Evolutionary conservation across 2,797 vertebrate species (phyloP), one percentile per base, ranked within the genome.

Genomic region (Mallotus villosus): DNA sequence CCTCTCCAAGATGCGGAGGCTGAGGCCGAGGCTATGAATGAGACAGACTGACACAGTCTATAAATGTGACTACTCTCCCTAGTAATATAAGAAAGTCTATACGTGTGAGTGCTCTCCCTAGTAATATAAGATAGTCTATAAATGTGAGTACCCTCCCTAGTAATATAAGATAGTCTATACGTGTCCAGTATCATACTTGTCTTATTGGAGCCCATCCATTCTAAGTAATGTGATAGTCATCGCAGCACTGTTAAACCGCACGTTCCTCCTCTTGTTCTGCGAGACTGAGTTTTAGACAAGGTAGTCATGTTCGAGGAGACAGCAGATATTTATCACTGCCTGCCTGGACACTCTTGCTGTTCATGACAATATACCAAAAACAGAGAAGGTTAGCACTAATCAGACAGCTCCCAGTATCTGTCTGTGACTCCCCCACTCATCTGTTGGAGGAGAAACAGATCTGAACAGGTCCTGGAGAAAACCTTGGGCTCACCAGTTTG

Each of bases 261-360:
- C 4, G 7, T 7, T 24, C 7, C 84, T 78, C 62, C 69, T 32
- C 22, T 85, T 62, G 63, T 72, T 82, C 82, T 82, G 81, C 81
- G 81, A 86, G 81, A 79, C 83, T 74, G 68, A 84, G 80, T 82
- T 74, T 83, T 81, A 87, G 82, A 88, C 87, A 86, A 88, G 88
- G 90, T 88, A 90, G 88, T 88, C 87, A 86, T 87, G 89, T 89
- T 85, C 81, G 74, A 88, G 87, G 85, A 90, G 90, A 90, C 91
- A 90, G 88, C 82, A 88, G 85, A 90, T 91, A 92, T 91, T 91
- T 88, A 91, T 91, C 89, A 90, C 86, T 88, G 88, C 88, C 88
- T 86, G 82, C 85, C 46, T 57, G 85, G 89, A 91, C 90, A 85
- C 17, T 4, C 51, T 17, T 4, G 55, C 77, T 81, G 12, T 81